These are phyloP conservation scores for Saxidomus purpurata DNA, from an alignment of 1,140 invertebrate species.

Conservation along the genomic window DNA sequence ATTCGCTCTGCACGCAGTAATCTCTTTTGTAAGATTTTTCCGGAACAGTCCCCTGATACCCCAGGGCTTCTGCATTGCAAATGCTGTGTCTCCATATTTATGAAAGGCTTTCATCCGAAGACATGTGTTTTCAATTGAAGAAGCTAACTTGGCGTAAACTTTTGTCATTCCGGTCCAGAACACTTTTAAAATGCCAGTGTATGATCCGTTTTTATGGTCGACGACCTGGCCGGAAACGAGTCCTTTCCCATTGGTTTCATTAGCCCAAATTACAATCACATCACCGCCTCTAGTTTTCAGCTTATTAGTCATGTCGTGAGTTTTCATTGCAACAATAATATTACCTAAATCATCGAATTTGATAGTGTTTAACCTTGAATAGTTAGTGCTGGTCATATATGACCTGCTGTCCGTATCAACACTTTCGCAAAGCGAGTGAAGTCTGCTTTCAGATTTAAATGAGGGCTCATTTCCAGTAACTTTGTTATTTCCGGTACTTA, in stretches of 20 bases:
- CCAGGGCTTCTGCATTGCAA: constrained; percentile 21
- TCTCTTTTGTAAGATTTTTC: background rate
- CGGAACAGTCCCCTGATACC: constrained; percentile 32
- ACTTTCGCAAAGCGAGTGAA: background rate
- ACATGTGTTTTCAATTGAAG: constrained; percentile 46
- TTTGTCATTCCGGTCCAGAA: constrained; percentile 40
- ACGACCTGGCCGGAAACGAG: constrained; percentile 22
- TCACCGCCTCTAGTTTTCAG: constrained; percentile 26
- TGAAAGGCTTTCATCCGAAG: constrained; percentile 2
- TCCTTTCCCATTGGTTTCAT: constrained; percentile 2
- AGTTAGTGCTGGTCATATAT: background rate
- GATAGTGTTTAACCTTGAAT: background rate
- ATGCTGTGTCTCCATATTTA: constrained; percentile 34
- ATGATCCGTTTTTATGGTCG: constrained; percentile 56
- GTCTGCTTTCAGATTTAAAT: background rate
- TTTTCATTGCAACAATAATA: background rate
- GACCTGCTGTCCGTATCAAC: background rate
- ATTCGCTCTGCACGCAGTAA: constrained; percentile 7
- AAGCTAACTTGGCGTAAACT: constrained; percentile 13
- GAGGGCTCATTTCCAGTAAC: too few relatives aligned
- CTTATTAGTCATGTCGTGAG: constrained; percentile 14
- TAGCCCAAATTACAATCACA: constrained; percentile 27
- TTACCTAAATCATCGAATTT: background rate
- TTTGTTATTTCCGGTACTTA: too few relatives aligned
- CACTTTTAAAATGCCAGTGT: constrained; percentile 42